phyloP scores from a whole-genome alignment of 2,797 vertebrate genomes.

The Hyperoplus lanceolatus region DNA sequence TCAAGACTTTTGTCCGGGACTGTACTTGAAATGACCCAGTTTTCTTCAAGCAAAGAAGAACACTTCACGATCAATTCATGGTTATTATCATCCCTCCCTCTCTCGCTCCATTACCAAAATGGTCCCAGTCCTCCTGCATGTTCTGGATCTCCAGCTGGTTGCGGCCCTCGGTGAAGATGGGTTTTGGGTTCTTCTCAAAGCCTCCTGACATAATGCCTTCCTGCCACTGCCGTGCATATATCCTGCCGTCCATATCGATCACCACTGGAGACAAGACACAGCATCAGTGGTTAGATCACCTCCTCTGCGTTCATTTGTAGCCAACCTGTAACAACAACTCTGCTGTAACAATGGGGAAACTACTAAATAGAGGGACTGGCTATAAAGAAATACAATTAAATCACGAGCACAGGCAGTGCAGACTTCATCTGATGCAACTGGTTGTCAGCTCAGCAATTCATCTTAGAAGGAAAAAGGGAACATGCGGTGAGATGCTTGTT shows the following conservation, averaged over 20 bases:
- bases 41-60: not conserved
- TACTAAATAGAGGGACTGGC: not conserved
- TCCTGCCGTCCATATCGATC: constrained; percentile 95
- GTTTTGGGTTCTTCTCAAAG: constrained; percentile 99
- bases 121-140: constrained; percentile 98
- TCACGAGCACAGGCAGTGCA: too few relatives aligned
- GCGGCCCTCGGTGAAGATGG: constrained; percentile 97
- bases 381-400: not conserved
- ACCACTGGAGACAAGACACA: constrained; percentile 84
- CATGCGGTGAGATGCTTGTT: too few relatives aligned
- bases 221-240: constrained; percentile 95
- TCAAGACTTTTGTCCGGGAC: too few relatives aligned
- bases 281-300: constrained; percentile 22
- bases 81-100: not conserved
- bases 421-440: too few relatives aligned
- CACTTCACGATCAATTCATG: not conserved
- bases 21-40: not conserved
- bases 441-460: too few relatives aligned
- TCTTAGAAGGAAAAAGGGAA: too few relatives aligned
- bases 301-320: not conserved
- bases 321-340: not conserved
- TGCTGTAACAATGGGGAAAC: not conserved
- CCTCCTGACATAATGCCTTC: constrained; percentile 95
- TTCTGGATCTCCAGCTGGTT: constrained; percentile 98
- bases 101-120: constrained; percentile 89